Conservation (phyloP, 2,113 vertebrate genomes). For the Ophthalmolycus amberensis region DNA sequence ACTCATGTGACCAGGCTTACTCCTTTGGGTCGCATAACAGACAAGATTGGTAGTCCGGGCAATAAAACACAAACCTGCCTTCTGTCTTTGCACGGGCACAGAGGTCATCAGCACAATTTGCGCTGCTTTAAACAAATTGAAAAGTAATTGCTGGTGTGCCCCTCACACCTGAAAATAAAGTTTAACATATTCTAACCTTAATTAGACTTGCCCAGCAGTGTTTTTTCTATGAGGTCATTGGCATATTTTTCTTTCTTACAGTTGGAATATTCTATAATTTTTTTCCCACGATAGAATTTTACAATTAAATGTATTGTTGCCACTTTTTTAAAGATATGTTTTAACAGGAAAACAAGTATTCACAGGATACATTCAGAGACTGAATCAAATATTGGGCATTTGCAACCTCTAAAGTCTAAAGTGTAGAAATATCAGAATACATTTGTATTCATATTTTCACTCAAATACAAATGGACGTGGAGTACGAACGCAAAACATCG, state of each 20-base stretch:
- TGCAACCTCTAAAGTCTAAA: neutral
- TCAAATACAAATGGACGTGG: neutral
- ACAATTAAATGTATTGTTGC: neutral
- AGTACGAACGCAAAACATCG: neutral
- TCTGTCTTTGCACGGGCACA: slow-evolving; percentile 38
- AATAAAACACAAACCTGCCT: slow-evolving; percentile 27
- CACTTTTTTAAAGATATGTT: neutral
- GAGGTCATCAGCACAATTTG: slow-evolving; percentile 33
- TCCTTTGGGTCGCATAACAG: slow-evolving; percentile 52
- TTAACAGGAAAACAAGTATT: neutral
- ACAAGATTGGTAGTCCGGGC: slow-evolving; percentile 30
- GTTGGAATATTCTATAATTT: slow-evolving; percentile 1
- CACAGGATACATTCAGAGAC: neutral
- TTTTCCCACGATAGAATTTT: neutral
- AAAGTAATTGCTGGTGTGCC: slow-evolving; percentile 24
- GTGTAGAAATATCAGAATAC: neutral
- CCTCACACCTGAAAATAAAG: neutral
- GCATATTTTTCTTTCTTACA: slow-evolving; percentile 15
- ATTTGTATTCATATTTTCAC: neutral
- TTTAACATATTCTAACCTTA: slow-evolving; percentile 28
- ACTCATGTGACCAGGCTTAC: slow-evolving; percentile 44
- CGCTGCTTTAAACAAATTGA: slow-evolving; percentile 47
- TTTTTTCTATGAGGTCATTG: neutral
- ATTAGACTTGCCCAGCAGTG: slow-evolving; percentile 28
- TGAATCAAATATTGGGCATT: neutral